A percentile compares a stretch with the other conserved stretches of the same genome.
These are phyloP conservation scores for Brachynemurus nebulosus DNA, from an alignment of 2,888 invertebrate species.

Conservation along the genomic window DNA sequence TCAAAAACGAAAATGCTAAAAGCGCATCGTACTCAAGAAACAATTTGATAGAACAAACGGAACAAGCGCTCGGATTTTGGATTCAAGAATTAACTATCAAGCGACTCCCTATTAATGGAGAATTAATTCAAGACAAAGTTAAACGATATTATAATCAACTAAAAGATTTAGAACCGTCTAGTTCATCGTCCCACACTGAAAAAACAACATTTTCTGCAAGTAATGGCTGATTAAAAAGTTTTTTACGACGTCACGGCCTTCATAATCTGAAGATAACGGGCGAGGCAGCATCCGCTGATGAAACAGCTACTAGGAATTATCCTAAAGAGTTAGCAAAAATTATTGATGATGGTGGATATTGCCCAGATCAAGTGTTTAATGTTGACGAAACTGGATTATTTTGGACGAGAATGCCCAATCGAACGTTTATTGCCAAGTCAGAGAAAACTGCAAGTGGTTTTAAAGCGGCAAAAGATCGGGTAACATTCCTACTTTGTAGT, in stretches of 20 bases:
- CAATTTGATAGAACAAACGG: background rate
- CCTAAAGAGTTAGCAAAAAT: constrained; percentile 13
- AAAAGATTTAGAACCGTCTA: background rate
- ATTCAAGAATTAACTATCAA: background rate
- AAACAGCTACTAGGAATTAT: constrained; percentile 10
- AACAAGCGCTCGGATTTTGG: background rate
- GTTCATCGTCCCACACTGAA: constrained; percentile 4
- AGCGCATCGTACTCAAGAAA: background rate
- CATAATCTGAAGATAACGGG: constrained; percentile 20
- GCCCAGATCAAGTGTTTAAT: constrained; percentile 14
- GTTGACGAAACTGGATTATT: constrained; percentile 3
- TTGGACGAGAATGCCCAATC: constrained; percentile 3
- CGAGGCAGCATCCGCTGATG: constrained; percentile 16
- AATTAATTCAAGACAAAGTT: background rate
- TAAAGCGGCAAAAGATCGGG: background rate
- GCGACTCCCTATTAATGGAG: background rate
- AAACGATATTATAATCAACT: background rate
- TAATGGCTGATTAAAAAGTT: constrained; percentile 15
- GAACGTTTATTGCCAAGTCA: constrained; percentile 2
- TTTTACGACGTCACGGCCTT: constrained; percentile 16
- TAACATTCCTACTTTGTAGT: background rate
- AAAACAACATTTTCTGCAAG: constrained; percentile 14
- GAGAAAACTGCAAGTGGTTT: constrained; percentile 3
- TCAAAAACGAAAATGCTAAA: background rate
- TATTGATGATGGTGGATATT: constrained; percentile 19